Conservation (phyloP, 2,797 vertebrate genomes). For the Sphenodon punctatus region DNA sequence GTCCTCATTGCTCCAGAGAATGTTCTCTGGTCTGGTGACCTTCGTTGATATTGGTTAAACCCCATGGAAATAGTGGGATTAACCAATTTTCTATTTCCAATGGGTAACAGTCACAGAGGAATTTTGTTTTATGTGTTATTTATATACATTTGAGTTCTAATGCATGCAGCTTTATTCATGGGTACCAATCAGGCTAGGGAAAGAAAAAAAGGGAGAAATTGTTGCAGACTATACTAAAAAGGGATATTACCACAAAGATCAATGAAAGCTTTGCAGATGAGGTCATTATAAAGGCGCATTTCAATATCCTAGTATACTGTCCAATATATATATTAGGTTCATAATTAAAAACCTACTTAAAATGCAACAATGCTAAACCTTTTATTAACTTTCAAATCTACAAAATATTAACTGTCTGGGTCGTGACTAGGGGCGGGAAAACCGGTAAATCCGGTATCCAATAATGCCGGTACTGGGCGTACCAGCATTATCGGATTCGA, state of each 20-base stretch:
- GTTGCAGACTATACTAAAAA: not conserved
- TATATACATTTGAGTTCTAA: not conserved
- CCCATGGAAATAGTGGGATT: too few species aligned
- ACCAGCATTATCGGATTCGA: too few species aligned
- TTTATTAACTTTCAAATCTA: not conserved
- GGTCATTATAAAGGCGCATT: not conserved
- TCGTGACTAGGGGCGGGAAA: too few species aligned
- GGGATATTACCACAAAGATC: not conserved
- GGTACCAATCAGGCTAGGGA: not conserved
- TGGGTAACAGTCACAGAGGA: too few species aligned
- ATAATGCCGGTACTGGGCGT: too few species aligned
- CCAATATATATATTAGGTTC: not conserved
- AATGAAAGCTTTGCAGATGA: not conserved
- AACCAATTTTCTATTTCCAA: too few species aligned
- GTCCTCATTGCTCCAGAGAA: not conserved
- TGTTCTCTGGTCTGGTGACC: not conserved
- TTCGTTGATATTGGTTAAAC: not conserved
- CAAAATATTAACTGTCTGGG: not conserved
- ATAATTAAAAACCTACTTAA: not conserved
- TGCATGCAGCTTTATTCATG: not conserved
- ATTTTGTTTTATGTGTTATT: not conserved
- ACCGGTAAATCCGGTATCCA: too few species aligned
- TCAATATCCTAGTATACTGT: not conserved
- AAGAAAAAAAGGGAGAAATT: not conserved
- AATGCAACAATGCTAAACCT: not conserved